Base-by-base conservation (phyloP, 2,113 vertebrate species). In the Vulpes lagopus region DNA sequence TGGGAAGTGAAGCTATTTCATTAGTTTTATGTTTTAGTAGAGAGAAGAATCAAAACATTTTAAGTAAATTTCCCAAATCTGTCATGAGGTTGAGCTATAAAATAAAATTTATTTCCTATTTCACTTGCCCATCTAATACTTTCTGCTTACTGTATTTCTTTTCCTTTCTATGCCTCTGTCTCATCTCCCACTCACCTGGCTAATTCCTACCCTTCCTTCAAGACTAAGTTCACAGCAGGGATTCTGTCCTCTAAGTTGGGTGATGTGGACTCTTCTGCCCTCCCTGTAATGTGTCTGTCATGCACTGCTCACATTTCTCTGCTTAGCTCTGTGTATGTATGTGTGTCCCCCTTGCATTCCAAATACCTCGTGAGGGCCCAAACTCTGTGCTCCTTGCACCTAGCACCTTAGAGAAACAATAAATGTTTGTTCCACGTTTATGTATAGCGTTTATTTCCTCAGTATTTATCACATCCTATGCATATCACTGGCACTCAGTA, bases 1-100 rank as follows among this genome's bases (percentile, higher is more conserved):
- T 81, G 35, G 53, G 60, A 76, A 94, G 14, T 87, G 17, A 94
- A 94, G 59, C 32, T 73, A 7, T 90, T 85, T 90, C 23, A 23
- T 76, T 51, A 95, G 38, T 82, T 82, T 90, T 81, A 4, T 90
- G 15, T 83, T 35, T 83, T 35, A 55, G 59, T 55, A 69, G n/a
- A 83, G 81, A 60, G 94, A 79, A 84, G 80, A 91, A 84, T 86
- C 35, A 57, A 51, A 64, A 30, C 30, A 19, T 73, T 90, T 91
- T 35, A 92, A 86, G 20, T 88, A 62, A 64, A 17, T 60, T 89
- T 57, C 84, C 69, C 51, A 51, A 83, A 43, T 96, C 74, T 73
- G 53, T 90, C 81, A 30, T 93, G 74, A 76, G 59, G 25, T 25
- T 65, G 51, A 84, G 25, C 59, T 88, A 20, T 71, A 80, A 93